Percentiles rank a stretch among this genome's conserved stretches.
These are phyloP conservation scores for Eolophus roseicapilla DNA, from an alignment of 2,113 vertebrate genomes.

Conservation along the genomic window DNA sequence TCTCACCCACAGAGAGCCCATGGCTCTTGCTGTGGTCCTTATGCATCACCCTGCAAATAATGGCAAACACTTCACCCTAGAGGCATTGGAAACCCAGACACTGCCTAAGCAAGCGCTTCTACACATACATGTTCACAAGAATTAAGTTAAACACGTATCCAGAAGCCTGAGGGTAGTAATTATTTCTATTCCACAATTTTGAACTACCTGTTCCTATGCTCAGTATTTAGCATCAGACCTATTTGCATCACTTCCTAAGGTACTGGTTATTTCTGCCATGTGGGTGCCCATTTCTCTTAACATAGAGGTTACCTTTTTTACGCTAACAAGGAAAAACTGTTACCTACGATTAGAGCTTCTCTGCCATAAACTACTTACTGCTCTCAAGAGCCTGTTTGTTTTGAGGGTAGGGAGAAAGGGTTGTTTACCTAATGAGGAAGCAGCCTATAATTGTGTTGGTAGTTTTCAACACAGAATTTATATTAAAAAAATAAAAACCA, in stretches of 20 bases:
- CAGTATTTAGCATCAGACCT: not conserved
- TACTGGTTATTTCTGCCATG: not conserved
- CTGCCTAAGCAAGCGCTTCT: not conserved
- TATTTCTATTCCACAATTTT: not conserved
- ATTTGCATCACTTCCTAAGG: not conserved
- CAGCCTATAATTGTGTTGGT: not conserved
- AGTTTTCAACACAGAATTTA: not conserved
- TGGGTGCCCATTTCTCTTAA: not conserved
- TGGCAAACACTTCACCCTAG: not conserved
- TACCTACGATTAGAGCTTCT: not conserved
- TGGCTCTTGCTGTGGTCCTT: not conserved
- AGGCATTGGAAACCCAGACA: not conserved
- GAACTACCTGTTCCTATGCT: not conserved
- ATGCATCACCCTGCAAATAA: not conserved
- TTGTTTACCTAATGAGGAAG: not conserved
- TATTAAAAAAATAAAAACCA: not conserved
- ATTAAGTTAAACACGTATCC: not conserved
- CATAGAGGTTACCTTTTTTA: not conserved
- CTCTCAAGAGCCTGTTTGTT: not conserved
- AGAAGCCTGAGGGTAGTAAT: not conserved
- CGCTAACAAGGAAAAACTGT: not conserved
- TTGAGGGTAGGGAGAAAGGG: not conserved
- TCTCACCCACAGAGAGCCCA: not conserved
- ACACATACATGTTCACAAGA: not conserved
- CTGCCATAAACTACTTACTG: not conserved